These are phyloP conservation scores for Nasonia vitripennis DNA, from an alignment of 1,140 invertebrate species.

Conservation along the genomic window DNA sequence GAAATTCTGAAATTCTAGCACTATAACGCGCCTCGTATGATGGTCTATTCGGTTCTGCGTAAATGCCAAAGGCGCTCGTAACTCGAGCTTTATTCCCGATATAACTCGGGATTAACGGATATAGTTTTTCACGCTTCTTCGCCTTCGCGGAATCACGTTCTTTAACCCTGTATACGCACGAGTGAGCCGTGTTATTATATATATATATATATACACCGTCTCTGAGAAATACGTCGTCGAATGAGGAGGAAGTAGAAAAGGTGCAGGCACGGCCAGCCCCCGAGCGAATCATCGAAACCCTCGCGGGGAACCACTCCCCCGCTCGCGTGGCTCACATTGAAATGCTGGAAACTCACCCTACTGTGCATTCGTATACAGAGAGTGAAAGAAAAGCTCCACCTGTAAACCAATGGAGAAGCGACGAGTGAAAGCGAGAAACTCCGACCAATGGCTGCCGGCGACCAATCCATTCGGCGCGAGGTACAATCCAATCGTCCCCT, in stretches of 20 bases:
- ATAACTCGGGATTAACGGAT: slow-evolving; percentile 64
- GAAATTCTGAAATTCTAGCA: slow-evolving; percentile 38
- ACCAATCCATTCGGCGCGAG: slow-evolving; percentile 30
- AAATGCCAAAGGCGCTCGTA: slow-evolving; percentile 54
- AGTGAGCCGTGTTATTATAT: neutral
- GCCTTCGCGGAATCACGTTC: slow-evolving; percentile 31
- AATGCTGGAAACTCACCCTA: neutral
- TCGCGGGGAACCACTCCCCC: neutral
- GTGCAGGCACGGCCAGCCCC: neutral
- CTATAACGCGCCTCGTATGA: slow-evolving; percentile 25
- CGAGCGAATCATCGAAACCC: neutral
- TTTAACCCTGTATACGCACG: neutral
- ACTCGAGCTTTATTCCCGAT: slow-evolving; percentile 62
- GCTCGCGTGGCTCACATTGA: neutral
- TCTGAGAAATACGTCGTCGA: neutral
- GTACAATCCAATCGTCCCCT: slow-evolving; percentile 42
- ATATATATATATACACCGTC: neutral
- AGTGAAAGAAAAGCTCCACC: slow-evolving; percentile 2
- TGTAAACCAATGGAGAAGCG: slow-evolving; percentile 47
- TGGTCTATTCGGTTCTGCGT: slow-evolving; percentile 37
- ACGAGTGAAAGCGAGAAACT: slow-evolving; percentile 42
- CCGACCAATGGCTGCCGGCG: slow-evolving; percentile 40
- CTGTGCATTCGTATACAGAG: neutral
- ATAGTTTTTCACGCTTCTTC: slow-evolving; percentile 50
- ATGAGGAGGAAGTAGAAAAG: neutral